A percentile compares a stretch with the other conserved stretches of the same genome.
phyloP scores from a whole-genome alignment of 2,113 vertebrate genomes.

The Coryphaenoides rupestris region DNA sequence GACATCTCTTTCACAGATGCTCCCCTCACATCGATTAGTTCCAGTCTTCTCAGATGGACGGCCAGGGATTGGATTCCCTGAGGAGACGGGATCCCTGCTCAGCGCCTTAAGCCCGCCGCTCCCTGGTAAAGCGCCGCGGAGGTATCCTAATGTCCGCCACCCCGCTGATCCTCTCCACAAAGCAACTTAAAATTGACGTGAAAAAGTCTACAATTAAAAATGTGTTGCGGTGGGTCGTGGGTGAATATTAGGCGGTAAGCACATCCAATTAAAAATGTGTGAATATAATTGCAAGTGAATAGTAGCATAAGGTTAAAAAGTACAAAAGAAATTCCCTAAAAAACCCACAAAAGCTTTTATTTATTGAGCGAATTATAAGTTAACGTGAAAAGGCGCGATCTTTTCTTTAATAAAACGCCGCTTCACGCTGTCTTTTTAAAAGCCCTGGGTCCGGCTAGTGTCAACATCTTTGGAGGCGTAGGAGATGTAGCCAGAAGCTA shows the following conservation, averaged over 20 bases:
- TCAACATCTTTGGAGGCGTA: slow-evolving; percentile 19
- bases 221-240: not conserved
- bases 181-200: slow-evolving; percentile 52
- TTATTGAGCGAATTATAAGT: not conserved
- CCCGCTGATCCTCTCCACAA: slow-evolving; percentile 1
- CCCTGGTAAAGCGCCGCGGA: slow-evolving; percentile 23
- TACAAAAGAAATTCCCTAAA: not conserved
- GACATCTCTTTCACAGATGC: slow-evolving; percentile 72
- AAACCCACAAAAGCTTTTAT: not conserved
- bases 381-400: not conserved
- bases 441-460: not conserved
- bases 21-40: slow-evolving; percentile 74
- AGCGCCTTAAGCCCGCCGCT: slow-evolving; percentile 35
- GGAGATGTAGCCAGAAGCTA: slow-evolving; percentile 19
- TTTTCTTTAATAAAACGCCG: slow-evolving; percentile 11
- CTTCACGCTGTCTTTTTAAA: too few species aligned
- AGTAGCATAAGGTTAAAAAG: not conserved
- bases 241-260: not conserved
- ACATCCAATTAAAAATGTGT: not conserved
- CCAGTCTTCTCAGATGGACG: slow-evolving; percentile 69
- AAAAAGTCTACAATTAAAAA: slow-evolving; percentile 33
- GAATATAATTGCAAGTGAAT: not conserved
- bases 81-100: slow-evolving; percentile 65
- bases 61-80: slow-evolving; percentile 72
- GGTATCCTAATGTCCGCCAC: slow-evolving; percentile 37